A percentile compares a stretch with the other conserved stretches of the same genome.
phyloP scores from a whole-genome alignment of 1,140 invertebrate species.

The Macrobrachium rosenbergii region DNA sequence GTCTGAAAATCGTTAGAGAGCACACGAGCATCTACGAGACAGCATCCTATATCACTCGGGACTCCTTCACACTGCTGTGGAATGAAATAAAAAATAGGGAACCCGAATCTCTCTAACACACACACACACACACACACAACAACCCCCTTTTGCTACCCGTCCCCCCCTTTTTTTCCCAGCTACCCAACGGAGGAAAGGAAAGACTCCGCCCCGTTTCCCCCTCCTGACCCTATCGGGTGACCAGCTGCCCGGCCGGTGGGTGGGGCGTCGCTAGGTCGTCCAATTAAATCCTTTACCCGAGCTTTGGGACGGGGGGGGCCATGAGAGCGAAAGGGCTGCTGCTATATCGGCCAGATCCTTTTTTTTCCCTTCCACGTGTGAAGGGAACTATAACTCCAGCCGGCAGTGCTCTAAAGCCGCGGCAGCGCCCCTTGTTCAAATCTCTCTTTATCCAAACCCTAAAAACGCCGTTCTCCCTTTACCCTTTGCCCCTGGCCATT shows the following conservation, averaged over 20 bases:
- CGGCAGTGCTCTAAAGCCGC: too few relatives aligned
- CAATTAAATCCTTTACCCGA: slow-evolving; percentile 51
- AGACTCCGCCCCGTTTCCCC: slow-evolving; percentile 39
- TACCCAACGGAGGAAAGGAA: too few relatives aligned
- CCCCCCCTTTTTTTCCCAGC: too few relatives aligned
- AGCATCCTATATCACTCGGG: slow-evolving; percentile 26
- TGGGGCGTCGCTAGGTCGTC: slow-evolving; percentile 26
- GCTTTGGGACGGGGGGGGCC: slow-evolving; percentile 3
- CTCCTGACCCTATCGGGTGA: slow-evolving; percentile 48
- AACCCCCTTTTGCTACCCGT: too few relatives aligned
- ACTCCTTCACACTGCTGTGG: slow-evolving; percentile 14
- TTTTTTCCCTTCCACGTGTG: too few relatives aligned
- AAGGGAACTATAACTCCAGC: too few relatives aligned
- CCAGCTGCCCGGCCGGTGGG: slow-evolving; percentile 13
- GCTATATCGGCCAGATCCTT: neutral
- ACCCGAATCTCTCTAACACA: neutral
- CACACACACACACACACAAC: too few relatives aligned
- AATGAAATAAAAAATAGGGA: slow-evolving; percentile 59
- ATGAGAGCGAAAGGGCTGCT: neutral
- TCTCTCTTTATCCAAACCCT: too few relatives aligned
- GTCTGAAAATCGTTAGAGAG: neutral
- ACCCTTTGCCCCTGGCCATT: too few relatives aligned
- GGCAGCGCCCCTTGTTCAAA: too few relatives aligned
- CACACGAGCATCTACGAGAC: neutral
- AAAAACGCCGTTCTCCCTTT: too few relatives aligned